Evolutionary conservation across 2,797 vertebrate species (phyloP), one percentile per base, ranked within the genome.

Genomic region (Falco columbarius): DNA sequence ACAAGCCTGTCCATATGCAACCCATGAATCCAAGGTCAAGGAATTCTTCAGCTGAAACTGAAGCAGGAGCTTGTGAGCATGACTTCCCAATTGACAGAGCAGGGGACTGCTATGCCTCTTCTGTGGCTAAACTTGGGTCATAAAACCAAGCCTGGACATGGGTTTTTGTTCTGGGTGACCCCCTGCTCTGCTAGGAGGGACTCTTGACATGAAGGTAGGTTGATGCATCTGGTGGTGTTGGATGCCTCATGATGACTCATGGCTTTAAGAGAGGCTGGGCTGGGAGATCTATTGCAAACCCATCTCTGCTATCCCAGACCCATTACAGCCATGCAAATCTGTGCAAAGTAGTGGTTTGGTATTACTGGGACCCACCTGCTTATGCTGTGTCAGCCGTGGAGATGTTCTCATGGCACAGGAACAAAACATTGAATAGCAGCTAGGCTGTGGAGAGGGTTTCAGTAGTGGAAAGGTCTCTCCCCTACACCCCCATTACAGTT

Each of bases 321-420:
- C 34, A 19, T 23, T 34, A 29, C 44, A 59, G 34, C 61, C 20
- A 54, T 17, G 14, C 30, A 80, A 66, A 88, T 1, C 4, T 24
- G 5, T 36, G n/a, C 12, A 46, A 66, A 79, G 34, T 3, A 9
- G 18, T 7, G 46, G 6, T 22, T 8, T 83, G 16, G 12, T 38
- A 8, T 54, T 59, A 30, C 15, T 27, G 19, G 6, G n/a, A 66
- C 23, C 10, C 17, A 58, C 19, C 34, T 51, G 29, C 40, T 26
- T 52, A 6, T 11, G n/a, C 32, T 0, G 0, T 54, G 44, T 67
- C 36, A 77, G 42, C 49, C 0, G 0, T 30, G n/a, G 49, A 61
- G 3, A 14, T 76, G 55, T 66, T 80, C 81, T 91, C 18, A 62
- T 0, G 0, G 66, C 72, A 74, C 20, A 68, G 58, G 20, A 71